These are phyloP conservation scores for Crenichthys baileyi DNA, from an alignment of 2,797 vertebrate genomes.

Conservation along the genomic window DNA sequence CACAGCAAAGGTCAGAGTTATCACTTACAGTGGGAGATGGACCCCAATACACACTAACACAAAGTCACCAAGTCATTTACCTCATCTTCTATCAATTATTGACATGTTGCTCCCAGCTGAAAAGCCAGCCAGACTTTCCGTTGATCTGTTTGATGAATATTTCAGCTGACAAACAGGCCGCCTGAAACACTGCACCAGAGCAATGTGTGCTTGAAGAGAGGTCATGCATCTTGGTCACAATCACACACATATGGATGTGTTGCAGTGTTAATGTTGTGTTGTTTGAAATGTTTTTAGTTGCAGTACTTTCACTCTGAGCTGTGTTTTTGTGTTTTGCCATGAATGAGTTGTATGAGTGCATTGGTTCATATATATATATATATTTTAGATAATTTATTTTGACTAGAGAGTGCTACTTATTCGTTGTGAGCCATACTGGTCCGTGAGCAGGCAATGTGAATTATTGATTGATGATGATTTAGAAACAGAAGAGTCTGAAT, in stretches of 20 bases:
- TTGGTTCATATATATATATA: neutral
- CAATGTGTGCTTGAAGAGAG: slow-evolving; percentile 62
- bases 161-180: slow-evolving; percentile 78
- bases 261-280: slow-evolving; percentile 36
- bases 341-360: neutral
- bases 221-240: slow-evolving; percentile 40
- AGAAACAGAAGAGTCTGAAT: neutral
- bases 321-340: slow-evolving; percentile 5
- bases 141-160: slow-evolving; percentile 81
- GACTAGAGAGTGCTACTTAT: neutral
- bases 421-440: neutral
- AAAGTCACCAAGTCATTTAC: slow-evolving; percentile 59
- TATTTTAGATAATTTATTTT: neutral
- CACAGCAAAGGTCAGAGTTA: slow-evolving; percentile 85
- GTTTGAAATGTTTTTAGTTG: slow-evolving; percentile 25
- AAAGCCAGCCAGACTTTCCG: slow-evolving; percentile 77
- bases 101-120: slow-evolving; percentile 70
- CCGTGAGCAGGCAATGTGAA: neutral
- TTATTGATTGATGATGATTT: neutral
- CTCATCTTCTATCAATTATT: slow-evolving; percentile 75
- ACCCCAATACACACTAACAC: slow-evolving; percentile 33
- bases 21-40: slow-evolving; percentile 70
- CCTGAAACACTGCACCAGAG: slow-evolving; percentile 65
- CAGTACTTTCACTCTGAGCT: neutral
- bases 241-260: slow-evolving; percentile 32